Percentiles rank a stretch among this genome's conserved stretches.
phyloP scores from a whole-genome alignment of 1,140 invertebrate genomes.

The Thaumetopoea pityocampa region DNA sequence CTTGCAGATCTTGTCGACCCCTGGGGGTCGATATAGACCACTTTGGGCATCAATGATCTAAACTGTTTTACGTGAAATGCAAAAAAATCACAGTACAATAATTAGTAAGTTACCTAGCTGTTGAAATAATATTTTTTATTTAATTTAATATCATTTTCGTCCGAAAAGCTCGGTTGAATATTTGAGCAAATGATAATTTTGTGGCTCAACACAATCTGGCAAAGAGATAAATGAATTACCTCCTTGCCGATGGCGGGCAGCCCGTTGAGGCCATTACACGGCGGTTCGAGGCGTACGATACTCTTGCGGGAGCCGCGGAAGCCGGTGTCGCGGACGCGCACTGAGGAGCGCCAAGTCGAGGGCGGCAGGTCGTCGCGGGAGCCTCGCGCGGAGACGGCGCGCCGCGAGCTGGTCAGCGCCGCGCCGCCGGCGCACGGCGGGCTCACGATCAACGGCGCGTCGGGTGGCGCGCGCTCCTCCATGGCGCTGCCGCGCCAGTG shows the following conservation, averaged over 20 bases:
- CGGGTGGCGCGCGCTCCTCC: constrained; percentile 62
- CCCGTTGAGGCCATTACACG: constrained; percentile 78
- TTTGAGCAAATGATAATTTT: not conserved
- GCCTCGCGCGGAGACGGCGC: constrained; percentile 53
- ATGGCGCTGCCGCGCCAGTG: constrained; percentile 64
- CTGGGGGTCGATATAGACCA: too few relatives aligned
- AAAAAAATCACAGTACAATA: too few relatives aligned
- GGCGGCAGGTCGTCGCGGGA: constrained; percentile 55
- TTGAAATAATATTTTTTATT: too few relatives aligned
- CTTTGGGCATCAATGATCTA: too few relatives aligned
- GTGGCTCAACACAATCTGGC: constrained; percentile 26
- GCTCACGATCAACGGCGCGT: constrained; percentile 66
- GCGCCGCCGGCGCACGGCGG: constrained; percentile 46
- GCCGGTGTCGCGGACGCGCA: constrained; percentile 77
- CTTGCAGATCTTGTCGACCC: too few relatives aligned
- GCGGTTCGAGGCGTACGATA: constrained; percentile 77
- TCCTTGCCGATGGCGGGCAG: constrained; percentile 74
- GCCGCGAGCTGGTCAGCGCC: constrained; percentile 49
- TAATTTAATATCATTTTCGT: too few relatives aligned
- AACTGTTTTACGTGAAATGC: too few relatives aligned
- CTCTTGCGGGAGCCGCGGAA: constrained; percentile 78
- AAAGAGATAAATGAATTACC: constrained; percentile 63
- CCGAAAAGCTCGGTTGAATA: too few relatives aligned
- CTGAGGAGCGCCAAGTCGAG: constrained; percentile 77
- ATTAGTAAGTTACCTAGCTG: too few relatives aligned